Evolutionary conservation across 2,797 vertebrate species (phyloP).

Genomic region (Pagetopsis macropterus): DNA sequence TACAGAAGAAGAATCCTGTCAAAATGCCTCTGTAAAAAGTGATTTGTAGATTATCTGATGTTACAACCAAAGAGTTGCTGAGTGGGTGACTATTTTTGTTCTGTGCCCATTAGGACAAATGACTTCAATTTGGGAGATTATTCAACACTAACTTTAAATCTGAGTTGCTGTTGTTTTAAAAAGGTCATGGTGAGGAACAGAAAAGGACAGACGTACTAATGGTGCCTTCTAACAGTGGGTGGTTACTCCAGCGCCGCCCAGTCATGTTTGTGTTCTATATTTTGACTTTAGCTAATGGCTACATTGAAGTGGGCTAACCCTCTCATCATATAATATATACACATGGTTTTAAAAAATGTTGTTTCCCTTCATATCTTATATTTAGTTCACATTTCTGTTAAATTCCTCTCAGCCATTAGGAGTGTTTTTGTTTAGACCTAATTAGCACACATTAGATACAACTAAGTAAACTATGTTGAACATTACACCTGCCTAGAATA

Average conservation of each 20-base stretch:
- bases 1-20: not conserved
- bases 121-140: conserved; percentile 20
- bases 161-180: conserved; percentile 14
- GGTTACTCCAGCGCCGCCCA: not conserved
- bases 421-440: not conserved
- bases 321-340: too few relatives aligned
- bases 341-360: too few relatives aligned
- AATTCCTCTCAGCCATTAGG: not conserved
- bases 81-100: conserved; percentile 15
- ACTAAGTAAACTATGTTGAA: not conserved
- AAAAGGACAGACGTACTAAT: not conserved
- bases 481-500: not conserved
- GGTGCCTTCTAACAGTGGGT: conserved; percentile 10
- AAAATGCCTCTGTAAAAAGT: not conserved
- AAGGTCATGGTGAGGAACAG: conserved; percentile 19
- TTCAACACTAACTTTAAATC: not conserved
- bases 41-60: not conserved
- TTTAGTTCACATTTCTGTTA: not conserved
- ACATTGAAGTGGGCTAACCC: too few relatives aligned
- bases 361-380: not conserved
- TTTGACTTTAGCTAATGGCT: not conserved
- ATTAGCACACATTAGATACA: not conserved
- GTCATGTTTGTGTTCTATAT: conserved; percentile 2
- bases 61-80: conserved; percentile 21
- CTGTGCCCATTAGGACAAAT: not conserved